phyloP scores from a whole-genome alignment of 2,888 invertebrate species.

The Rotaria sp. region DNA sequence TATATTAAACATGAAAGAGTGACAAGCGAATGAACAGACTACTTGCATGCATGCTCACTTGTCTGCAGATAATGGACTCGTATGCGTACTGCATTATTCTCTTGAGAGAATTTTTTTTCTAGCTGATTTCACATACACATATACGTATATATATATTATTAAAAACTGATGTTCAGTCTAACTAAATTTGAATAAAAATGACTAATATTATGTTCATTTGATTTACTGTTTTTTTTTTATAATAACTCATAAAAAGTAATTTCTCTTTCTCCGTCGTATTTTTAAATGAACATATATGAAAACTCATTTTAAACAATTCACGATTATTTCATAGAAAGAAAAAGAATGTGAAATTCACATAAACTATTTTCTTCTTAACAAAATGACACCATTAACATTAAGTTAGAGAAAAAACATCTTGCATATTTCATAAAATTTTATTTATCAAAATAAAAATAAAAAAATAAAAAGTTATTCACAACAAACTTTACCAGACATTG shows the following conservation, averaged over 20 bases:
- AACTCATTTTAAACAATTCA: neutral
- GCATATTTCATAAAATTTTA: too few relatives aligned
- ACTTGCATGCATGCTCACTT: neutral
- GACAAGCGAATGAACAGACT: neutral
- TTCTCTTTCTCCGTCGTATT: neutral
- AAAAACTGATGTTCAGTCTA: neutral
- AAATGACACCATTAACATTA: too few relatives aligned
- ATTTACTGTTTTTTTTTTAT: neutral
- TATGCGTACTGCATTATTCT: neutral
- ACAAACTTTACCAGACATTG: too few relatives aligned
- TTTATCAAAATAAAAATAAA: too few relatives aligned
- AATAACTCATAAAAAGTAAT: neutral
- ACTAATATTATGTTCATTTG: neutral
- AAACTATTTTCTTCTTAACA: too few relatives aligned
- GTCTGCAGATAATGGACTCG: neutral
- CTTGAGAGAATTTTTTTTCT: neutral
- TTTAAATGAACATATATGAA: neutral
- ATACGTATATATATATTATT: too few relatives aligned
- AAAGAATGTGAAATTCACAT: too few relatives aligned
- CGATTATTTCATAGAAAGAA: neutral
- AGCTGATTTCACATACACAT: neutral
- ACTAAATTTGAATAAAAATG: neutral
- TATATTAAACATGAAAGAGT: neutral
- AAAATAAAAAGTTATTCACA: too few relatives aligned
- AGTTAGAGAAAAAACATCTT: too few relatives aligned